These are phyloP conservation scores for Falcaria lacertinaria DNA, from an alignment of 2,888 invertebrate species.

Conservation along the genomic window DNA sequence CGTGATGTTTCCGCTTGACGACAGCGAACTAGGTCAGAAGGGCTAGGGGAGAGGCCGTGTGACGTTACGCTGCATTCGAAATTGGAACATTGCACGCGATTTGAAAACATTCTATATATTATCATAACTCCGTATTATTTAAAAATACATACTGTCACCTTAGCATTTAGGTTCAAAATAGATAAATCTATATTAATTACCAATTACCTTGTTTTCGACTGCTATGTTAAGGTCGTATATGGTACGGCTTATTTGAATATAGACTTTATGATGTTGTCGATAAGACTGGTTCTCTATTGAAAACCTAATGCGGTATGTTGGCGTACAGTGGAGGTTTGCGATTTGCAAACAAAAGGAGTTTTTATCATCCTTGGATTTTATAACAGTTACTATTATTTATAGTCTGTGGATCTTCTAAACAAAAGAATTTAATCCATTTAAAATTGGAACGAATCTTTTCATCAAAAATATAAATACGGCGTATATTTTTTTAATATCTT, in stretches of 20 bases:
- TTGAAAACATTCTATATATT: conserved; percentile 26
- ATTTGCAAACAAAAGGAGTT: conserved; percentile 29
- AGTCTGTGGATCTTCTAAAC: not conserved
- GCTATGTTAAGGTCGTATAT: conserved; percentile 26
- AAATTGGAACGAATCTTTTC: no score
- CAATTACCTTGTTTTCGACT: conserved; percentile 25
- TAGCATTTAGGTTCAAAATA: conserved; percentile 29
- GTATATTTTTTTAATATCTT: no score
- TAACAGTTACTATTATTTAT: not conserved
- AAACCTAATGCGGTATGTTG: conserved; percentile 20
- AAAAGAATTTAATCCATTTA: no score
- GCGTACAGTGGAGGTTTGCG: conserved; percentile 28
- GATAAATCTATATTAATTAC: conserved; percentile 6
- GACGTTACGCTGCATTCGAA: conserved; percentile 61
- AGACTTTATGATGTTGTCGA: conserved; percentile 9
- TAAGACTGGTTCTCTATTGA: conserved; percentile 18
- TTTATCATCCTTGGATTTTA: not conserved
- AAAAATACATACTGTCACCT: conserved; percentile 19
- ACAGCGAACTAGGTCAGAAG: conserved; percentile 62
- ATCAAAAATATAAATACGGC: no score
- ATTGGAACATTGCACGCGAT: conserved; percentile 20
- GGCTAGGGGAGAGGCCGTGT: conserved; percentile 45
- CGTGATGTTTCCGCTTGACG: conserved; percentile 48
- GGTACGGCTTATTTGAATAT: conserved; percentile 17
- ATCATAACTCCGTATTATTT: conserved; percentile 10